These are phyloP conservation scores for Coregonus sp. DNA, from an alignment of 2,797 vertebrate genomes.

Conservation along the genomic window DNA sequence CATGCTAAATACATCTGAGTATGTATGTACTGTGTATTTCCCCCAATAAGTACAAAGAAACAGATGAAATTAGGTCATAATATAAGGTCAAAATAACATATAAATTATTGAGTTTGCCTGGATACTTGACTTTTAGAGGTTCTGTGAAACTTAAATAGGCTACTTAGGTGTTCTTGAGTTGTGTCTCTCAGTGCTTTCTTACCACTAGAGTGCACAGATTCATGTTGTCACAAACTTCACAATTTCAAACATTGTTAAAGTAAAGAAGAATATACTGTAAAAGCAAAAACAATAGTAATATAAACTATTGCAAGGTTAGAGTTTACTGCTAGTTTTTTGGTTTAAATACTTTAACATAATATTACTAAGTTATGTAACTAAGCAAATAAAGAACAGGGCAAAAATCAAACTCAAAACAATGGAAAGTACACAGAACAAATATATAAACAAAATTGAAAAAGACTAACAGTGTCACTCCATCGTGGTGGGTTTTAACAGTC, in stretches of 20 bases:
- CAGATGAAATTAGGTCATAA: conserved; percentile 12
- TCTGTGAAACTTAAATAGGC: neutral
- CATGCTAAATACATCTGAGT: conserved; percentile 8
- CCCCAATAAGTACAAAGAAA: conserved; percentile 25
- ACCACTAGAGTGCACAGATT: conserved; percentile 26
- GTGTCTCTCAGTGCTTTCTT: conserved; percentile 14
- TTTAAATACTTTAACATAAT: conserved; percentile 48
- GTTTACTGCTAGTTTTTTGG: conserved; percentile 6
- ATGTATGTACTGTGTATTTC: conserved; percentile 15
- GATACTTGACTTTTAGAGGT: conserved; percentile 13
- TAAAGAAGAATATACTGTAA: neutral
- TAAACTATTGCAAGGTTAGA: conserved; percentile 47
- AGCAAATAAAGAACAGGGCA: conserved; percentile 58
- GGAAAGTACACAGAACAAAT: conserved; percentile 46
- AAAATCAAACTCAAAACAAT: conserved; percentile 46
- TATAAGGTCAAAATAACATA: neutral
- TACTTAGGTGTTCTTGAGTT: neutral
- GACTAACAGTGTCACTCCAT: conserved; percentile 60
- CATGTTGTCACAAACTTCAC: conserved; percentile 26
- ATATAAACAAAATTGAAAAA: conserved; percentile 43
- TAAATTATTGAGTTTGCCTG: conserved; percentile 19
- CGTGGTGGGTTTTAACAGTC: conserved; percentile 65
- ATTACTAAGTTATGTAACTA: conserved; percentile 62
- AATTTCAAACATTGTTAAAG: conserved; percentile 19
- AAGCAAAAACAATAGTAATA: conserved; percentile 27